A percentile compares a stretch with the other conserved stretches of the same genome.
Conservation (phyloP, 2,888 invertebrate species). For the Pinctada fucata region DNA sequence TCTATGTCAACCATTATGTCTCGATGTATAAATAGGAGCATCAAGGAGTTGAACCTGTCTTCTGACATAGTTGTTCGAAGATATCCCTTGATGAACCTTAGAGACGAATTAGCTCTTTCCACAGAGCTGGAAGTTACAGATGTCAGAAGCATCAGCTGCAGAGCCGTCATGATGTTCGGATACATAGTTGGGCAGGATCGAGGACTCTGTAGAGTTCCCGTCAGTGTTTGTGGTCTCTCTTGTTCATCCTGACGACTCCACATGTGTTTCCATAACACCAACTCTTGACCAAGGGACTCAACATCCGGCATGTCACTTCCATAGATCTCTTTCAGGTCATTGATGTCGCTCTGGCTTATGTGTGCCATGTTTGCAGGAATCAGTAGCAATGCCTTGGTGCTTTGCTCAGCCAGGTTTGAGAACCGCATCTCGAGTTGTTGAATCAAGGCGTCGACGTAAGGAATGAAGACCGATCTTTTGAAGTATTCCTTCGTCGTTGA, state of each 20-base stretch:
- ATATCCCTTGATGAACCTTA: conserved; percentile 24
- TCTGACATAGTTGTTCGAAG: conserved; percentile 35
- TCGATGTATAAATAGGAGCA: conserved; percentile 40
- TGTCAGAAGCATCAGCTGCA: conserved; percentile 35
- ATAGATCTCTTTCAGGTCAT: conserved; percentile 25
- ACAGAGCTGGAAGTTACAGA: conserved; percentile 36
- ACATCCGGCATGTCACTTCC: conserved; percentile 38
- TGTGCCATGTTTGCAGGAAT: conserved; percentile 29
- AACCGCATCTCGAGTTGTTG: conserved; percentile 38
- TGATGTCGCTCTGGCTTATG: conserved; percentile 23
- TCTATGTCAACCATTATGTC: conserved; percentile 37
- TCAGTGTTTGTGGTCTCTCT: conserved; percentile 5
- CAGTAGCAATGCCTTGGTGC: conserved; percentile 31
- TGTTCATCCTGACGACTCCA: conserved; percentile 22
- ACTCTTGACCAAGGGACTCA: conserved; percentile 37
- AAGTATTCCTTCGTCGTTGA: conserved; percentile 38
- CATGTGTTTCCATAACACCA: conserved; percentile 30
- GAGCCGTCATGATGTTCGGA: conserved; percentile 37
- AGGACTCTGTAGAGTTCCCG: conserved; percentile 20
- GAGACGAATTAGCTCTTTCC: conserved; percentile 39
- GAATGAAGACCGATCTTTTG: conserved; percentile 36
- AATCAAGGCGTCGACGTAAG: conserved; percentile 36
- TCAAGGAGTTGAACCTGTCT: conserved; percentile 38
- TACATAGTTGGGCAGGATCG: conserved; percentile 33
- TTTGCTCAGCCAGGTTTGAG: conserved; percentile 30